Percentiles rank a stretch among this genome's conserved stretches.
Evolutionary conservation across 2,797 vertebrate species (phyloP).

Genomic region (Chaenodraco wilsoni): DNA sequence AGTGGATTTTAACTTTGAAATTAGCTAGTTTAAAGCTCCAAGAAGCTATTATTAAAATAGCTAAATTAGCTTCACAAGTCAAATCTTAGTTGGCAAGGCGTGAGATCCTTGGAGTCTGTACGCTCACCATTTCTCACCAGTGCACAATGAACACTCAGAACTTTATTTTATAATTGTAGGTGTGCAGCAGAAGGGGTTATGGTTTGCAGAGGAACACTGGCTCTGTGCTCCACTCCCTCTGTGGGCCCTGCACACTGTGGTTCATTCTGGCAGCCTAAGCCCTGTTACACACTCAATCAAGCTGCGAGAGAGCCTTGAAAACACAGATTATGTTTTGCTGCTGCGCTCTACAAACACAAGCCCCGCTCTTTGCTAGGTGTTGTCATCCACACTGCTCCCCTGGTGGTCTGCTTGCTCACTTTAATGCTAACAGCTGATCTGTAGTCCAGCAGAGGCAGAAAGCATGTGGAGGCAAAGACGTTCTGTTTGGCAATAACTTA

Average conservation of each 20-base stretch:
- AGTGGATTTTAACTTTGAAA: neutral
- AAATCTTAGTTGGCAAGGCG: neutral
- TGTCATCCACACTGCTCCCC: slow-evolving; percentile 11
- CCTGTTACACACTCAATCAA: slow-evolving; percentile 47
- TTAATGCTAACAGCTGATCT: slow-evolving; percentile 1
- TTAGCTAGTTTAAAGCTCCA: neutral
- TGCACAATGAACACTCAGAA: neutral
- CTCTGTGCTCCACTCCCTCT: slow-evolving; percentile 13
- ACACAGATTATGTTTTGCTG: slow-evolving; percentile 14
- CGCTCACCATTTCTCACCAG: neutral
- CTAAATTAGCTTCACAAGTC: neutral
- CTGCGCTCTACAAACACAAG: slow-evolving; percentile 32
- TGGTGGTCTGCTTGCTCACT: slow-evolving; percentile 24
- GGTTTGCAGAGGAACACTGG: slow-evolving; percentile 14
- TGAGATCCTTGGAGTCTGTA: neutral
- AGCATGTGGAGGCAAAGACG: slow-evolving; percentile 6
- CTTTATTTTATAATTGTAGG: neutral
- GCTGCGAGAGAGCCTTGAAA: slow-evolving; percentile 33
- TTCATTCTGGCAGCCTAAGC: slow-evolving; percentile 53
- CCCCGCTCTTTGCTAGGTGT: slow-evolving; percentile 6
- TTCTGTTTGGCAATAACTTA: slow-evolving; percentile 1
- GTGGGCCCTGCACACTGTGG: slow-evolving; percentile 24
- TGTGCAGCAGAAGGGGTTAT: neutral
- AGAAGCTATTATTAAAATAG: neutral
- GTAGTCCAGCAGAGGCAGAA: slow-evolving; percentile 4